Percentiles rank a stretch among this genome's conserved stretches.
phyloP scores from a whole-genome alignment of 2,113 vertebrate genomes.

The Paracanthobrama guichenoti region DNA sequence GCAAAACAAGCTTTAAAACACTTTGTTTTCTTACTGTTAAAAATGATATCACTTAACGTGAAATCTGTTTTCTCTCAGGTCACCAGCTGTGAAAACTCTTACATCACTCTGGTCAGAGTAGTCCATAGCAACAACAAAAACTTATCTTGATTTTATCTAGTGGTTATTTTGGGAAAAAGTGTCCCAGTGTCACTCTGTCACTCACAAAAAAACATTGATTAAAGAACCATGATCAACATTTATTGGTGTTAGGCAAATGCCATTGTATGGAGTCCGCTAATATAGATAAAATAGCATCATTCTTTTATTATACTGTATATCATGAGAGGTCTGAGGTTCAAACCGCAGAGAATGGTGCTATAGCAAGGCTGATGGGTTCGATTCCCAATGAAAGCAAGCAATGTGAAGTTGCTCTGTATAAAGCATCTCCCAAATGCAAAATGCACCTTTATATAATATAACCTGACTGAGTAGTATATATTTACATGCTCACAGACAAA shows the following conservation, averaged over 20 bases:
- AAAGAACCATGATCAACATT: background rate
- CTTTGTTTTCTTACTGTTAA: too few relatives aligned
- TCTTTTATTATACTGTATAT: too few relatives aligned
- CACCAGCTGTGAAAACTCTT: too few relatives aligned
- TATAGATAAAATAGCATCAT: background rate
- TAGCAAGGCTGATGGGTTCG: background rate
- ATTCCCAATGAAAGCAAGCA: background rate
- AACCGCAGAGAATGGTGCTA: background rate
- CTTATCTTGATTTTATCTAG: too few relatives aligned
- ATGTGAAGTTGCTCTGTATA: background rate
- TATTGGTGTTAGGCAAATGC: background rate
- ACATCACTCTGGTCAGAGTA: too few relatives aligned
- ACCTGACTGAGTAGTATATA: background rate
- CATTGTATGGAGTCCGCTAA: background rate
- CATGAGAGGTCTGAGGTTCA: background rate
- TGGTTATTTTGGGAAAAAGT: too few relatives aligned
- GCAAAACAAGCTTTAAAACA: too few relatives aligned
- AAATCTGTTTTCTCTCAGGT: too few relatives aligned
- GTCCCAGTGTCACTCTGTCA: too few relatives aligned
- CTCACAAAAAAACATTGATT: background rate
- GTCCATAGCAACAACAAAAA: too few relatives aligned
- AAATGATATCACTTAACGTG: too few relatives aligned
- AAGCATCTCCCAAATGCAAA: background rate
- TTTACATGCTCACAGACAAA: background rate
- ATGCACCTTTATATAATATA: background rate